Conservation (phyloP, 2,113 vertebrate genomes). For the Uria lomvia region DNA sequence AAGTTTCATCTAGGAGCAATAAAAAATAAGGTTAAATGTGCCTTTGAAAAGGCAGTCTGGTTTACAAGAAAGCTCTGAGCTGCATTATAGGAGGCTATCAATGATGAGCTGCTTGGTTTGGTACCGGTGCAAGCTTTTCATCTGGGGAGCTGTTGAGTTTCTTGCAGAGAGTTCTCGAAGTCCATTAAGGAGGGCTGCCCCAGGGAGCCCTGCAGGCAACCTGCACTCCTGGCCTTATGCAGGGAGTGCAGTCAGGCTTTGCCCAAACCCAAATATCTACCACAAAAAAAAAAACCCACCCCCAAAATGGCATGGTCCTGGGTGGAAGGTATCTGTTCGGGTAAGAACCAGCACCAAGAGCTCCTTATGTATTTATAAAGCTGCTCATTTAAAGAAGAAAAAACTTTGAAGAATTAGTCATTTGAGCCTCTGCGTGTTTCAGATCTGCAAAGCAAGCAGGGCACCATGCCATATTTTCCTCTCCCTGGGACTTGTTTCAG, state of each 20-base stretch:
- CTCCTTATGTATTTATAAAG: not conserved
- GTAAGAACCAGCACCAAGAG: not conserved
- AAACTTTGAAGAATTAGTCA: not conserved
- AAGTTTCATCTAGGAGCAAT: not conserved
- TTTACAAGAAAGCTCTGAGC: not conserved
- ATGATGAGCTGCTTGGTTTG: not conserved
- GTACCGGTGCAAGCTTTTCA: not conserved
- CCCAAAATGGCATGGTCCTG: not conserved
- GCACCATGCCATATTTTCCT: slow-evolving; percentile 17
- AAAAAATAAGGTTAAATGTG: not conserved
- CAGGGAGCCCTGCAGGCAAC: not conserved
- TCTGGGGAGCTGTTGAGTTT: not conserved
- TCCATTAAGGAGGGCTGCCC: not conserved
- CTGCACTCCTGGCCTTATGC: fast-evolving
- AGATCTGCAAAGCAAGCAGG: slow-evolving; percentile 43
- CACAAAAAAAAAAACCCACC: not conserved
- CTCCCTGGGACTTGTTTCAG: slow-evolving; percentile 55
- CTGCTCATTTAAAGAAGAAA: not conserved
- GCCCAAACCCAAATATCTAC: not conserved
- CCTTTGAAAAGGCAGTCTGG: not conserved
- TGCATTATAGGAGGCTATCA: not conserved
- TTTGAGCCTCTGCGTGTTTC: slow-evolving; percentile 14
- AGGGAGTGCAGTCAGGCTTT: not conserved
- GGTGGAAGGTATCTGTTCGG: not conserved
- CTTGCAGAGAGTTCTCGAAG: not conserved